Base-by-base conservation (phyloP, 2,888 invertebrate genomes). In the Mesorhabditis spiculigera region DNA sequence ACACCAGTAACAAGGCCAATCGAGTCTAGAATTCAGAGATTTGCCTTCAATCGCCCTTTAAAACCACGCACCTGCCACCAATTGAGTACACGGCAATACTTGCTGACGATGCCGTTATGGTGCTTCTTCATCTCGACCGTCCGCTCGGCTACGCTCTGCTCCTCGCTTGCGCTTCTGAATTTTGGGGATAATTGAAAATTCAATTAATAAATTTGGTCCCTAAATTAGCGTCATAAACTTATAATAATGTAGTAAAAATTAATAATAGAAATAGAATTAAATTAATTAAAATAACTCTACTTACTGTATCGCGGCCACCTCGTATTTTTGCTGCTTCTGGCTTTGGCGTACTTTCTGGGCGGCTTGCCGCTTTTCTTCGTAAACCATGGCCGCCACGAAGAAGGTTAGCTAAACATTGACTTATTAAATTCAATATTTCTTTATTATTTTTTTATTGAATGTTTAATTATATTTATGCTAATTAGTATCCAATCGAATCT, bases 381-480 rank as follows among this genome's bases (percentile, higher is more conserved):
- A 80, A 4, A 79, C 79, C 16, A 80, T 50, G 0, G 76, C 79
- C 1, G 79, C 80, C 4, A 79, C 81, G 66, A 81, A 81, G 72
- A 80, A 81, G 2, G 80, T 81, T 6, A 79, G 64, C 73, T 76
- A 67, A n/a, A n/a, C n/a, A n/a, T n/a, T n/a, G n/a, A n/a, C n/a
- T n/a, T n/a, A n/a, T n/a, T n/a, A n/a, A n/a, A n/a, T n/a, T n/a
- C n/a, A n/a, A n/a, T n/a, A n/a, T n/a, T n/a, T n/a, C n/a, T n/a
- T n/a, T n/a, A n/a, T n/a, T n/a, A n/a, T n/a, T n/a, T n/a, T n/a
- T n/a, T n/a, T n/a, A n/a, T n/a, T n/a, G n/a, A n/a, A n/a, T n/a
- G n/a, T n/a, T n/a, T n/a, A n/a, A n/a, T n/a, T n/a, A n/a, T n/a
- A n/a, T n/a, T n/a, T n/a, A n/a, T n/a, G n/a, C n/a, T n/a, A n/a